Percentiles rank a stretch among this genome's conserved stretches.
These are phyloP conservation scores for Deilephila porcellus DNA, from an alignment of 2,888 invertebrate genomes.

Conservation along the genomic window DNA sequence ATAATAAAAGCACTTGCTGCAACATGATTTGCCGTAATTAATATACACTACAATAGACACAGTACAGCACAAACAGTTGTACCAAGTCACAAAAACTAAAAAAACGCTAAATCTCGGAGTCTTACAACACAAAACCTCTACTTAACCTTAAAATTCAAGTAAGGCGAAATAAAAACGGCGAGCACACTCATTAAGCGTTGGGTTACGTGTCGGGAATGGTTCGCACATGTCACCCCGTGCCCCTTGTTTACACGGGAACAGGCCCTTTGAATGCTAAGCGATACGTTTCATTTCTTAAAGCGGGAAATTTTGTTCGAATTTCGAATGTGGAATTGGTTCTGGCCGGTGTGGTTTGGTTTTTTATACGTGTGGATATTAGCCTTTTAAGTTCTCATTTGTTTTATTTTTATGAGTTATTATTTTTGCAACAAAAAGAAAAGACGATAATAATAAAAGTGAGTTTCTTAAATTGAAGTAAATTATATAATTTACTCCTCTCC, in stretches of 20 bases:
- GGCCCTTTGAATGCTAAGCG: slow-evolving; percentile 31
- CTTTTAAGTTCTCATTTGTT: too few species aligned
- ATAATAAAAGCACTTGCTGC: too few species aligned
- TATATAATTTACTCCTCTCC: neutral
- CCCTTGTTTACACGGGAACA: slow-evolving; percentile 32
- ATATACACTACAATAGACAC: too few species aligned
- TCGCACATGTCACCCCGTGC: slow-evolving; percentile 33
- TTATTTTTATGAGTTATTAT: too few species aligned
- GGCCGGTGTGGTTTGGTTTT: neutral
- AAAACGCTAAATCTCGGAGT: neutral
- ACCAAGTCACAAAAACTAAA: too few species aligned
- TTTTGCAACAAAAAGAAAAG: too few species aligned
- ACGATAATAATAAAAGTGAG: too few species aligned
- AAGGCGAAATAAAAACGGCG: slow-evolving; percentile 18
- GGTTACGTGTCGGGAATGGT: slow-evolving; percentile 36
- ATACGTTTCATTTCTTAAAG: slow-evolving; percentile 27
- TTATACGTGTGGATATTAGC: neutral
- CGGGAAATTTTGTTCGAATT: neutral
- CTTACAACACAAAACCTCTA: neutral
- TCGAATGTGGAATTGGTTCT: neutral
- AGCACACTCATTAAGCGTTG: slow-evolving; percentile 32
- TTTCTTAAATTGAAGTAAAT: too few species aligned
- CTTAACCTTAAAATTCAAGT: slow-evolving; percentile 19
- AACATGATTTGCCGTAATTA: too few species aligned
- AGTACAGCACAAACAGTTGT: too few species aligned